phyloP scores from a whole-genome alignment of 2,888 invertebrate genomes.

The Magallana nippona region DNA sequence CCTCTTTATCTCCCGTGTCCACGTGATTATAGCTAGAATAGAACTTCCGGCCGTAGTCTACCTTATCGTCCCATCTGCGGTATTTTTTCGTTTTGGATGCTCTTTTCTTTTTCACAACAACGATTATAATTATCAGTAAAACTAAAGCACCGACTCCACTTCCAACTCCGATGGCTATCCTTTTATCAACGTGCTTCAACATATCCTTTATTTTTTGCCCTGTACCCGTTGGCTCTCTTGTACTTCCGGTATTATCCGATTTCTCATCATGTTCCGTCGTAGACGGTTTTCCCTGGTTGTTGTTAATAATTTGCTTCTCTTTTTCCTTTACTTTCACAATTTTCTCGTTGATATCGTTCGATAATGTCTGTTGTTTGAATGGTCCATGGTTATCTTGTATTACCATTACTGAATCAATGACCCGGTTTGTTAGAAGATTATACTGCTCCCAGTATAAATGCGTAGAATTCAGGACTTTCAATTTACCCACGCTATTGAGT shows the following conservation, averaged over 20 bases:
- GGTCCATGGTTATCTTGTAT: constrained; percentile 66
- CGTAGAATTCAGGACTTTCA: constrained; percentile 64
- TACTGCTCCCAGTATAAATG: constrained; percentile 68
- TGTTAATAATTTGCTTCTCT: constrained; percentile 48
- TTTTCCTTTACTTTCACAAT: constrained; percentile 53
- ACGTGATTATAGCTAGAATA: constrained; percentile 57
- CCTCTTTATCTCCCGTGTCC: constrained; percentile 60
- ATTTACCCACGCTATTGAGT: constrained; percentile 64
- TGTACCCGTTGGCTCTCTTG: neutral
- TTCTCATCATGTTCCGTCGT: neutral
- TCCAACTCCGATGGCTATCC: constrained; percentile 56
- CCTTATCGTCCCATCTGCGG: constrained; percentile 61
- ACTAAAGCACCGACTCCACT: constrained; percentile 52
- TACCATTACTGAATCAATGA: constrained; percentile 68
- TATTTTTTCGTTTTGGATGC: constrained; percentile 55
- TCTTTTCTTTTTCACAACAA: constrained; percentile 53
- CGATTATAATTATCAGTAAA: constrained; percentile 53
- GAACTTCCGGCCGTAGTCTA: constrained; percentile 66
- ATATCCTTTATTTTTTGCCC: constrained; percentile 38
- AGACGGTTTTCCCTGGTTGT: constrained; percentile 17
- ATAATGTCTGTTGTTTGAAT: constrained; percentile 54
- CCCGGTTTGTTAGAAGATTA: constrained; percentile 48
- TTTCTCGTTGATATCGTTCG: constrained; percentile 54
- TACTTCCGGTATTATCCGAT: neutral
- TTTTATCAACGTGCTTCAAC: constrained; percentile 50